Evolutionary conservation across 1,140 invertebrate genomes (phyloP), one percentile per base, ranked within the genome.

Genomic region (Cydia splendana): DNA sequence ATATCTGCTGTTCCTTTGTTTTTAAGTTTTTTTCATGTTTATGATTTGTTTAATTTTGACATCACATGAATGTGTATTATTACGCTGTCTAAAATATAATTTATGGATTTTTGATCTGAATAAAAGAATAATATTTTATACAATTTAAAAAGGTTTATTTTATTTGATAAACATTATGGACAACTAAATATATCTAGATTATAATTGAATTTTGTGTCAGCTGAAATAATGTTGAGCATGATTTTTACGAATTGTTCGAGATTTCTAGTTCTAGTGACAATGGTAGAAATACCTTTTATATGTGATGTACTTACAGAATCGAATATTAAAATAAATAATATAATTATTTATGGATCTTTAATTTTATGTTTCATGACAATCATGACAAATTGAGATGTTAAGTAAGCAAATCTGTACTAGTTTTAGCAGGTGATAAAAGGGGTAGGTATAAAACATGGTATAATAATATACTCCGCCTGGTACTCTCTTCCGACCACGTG

Each of bases 281-380:
- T 69, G 65, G 65, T 69, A 69, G 34, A 34, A 28, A 28, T 30
- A 65, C 65, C 24, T 69, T 69, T 69, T 42, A 34, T 69, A 69
- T 42, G 53, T 57, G 65, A 69, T 38, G 28, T 69, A 69, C 65
- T 69, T 69, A 69, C 30, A 69, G 28, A 34, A 69, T 69, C 20
- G 28, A 65, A 65, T 65, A 65, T 65, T 30, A 18, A 57, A 57
- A 20, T 18, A 57, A 57, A 57, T 57, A 18, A 57, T 18, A n/a
- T 0, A 9, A 18, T 57, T 57, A 57, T 57, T 57, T 2, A 20
- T n/a, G 53, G 53, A n/a, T 57, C 1, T 57, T 57, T 57, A n/a
- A 57, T 57, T 57, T 13, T 15, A 48, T 48, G 12, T n/a, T 18
- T 57, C 53, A 18, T 57, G n/a, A 7, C 53, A 7, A n/a, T n/a